Evolutionary conservation across 2,888 invertebrate genomes (phyloP).

Genomic region (Dicycla oo): DNA sequence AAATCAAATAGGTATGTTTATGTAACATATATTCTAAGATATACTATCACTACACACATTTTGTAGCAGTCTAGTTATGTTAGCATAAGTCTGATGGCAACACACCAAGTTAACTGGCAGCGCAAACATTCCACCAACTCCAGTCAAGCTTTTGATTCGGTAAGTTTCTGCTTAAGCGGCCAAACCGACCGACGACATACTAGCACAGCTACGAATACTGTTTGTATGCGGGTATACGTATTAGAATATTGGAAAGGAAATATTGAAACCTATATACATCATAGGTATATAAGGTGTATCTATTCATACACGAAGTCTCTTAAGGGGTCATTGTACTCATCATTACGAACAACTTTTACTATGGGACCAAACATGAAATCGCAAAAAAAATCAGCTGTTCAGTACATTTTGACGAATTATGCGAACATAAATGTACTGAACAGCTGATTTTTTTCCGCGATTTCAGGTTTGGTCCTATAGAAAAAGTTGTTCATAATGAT

Average conservation of each 20-base stretch:
- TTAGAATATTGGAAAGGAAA: conserved; percentile 14
- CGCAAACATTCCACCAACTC: conserved; percentile 78
- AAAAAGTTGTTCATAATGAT: too few relatives aligned
- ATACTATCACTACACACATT: conserved; percentile 32
- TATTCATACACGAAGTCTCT: too few relatives aligned
- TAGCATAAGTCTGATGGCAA: conserved; percentile 69
- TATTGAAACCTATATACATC: conserved; percentile 1
- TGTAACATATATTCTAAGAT: neutral
- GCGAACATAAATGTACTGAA: too few relatives aligned
- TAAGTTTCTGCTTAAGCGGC: conserved; percentile 79
- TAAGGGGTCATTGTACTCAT: too few relatives aligned
- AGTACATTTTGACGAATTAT: too few relatives aligned
- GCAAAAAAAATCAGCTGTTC: too few relatives aligned
- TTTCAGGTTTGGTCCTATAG: too few relatives aligned
- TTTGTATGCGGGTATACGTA: neutral
- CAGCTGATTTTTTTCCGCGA: too few relatives aligned
- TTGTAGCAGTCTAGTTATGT: conserved; percentile 63
- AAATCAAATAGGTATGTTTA: neutral
- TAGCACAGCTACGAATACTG: conserved; percentile 59
- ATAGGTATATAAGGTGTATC: too few relatives aligned
- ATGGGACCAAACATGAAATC: too few relatives aligned
- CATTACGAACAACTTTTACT: too few relatives aligned
- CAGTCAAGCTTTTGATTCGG: conserved; percentile 79
- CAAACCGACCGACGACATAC: conserved; percentile 67
- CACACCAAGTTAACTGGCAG: conserved; percentile 74